Percentiles rank a stretch among this genome's conserved stretches.
These are phyloP conservation scores for Stichodactyla mertensii DNA, from an alignment of 64 coral and sea anemone genomes.

Conservation along the genomic window DNA sequence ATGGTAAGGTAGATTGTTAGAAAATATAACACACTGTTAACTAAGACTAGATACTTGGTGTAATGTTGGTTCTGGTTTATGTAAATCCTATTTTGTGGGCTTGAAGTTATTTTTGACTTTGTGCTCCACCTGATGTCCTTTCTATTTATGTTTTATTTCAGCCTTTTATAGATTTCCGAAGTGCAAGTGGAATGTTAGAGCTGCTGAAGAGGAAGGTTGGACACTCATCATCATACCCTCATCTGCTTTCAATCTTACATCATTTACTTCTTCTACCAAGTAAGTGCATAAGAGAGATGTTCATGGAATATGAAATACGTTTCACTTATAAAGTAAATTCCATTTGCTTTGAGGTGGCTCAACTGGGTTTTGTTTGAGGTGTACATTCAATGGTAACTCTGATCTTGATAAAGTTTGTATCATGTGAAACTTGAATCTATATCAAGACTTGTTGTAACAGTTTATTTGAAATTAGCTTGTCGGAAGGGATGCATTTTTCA, in stretches of 20 bases:
- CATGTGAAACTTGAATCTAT: too few relatives aligned
- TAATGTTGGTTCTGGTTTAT: background rate
- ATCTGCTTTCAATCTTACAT: slow-evolving; percentile 86
- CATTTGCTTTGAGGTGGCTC: too few relatives aligned
- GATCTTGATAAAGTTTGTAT: too few relatives aligned
- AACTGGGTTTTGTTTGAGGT: too few relatives aligned
- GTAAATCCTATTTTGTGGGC: background rate
- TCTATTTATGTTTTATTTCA: slow-evolving; percentile 26
- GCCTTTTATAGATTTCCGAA: slow-evolving; percentile 94
- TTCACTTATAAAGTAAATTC: too few relatives aligned
- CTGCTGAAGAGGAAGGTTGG: slow-evolving; percentile 78
- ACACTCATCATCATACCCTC: slow-evolving; percentile 83
- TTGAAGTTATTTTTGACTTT: background rate
- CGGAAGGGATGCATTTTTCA: too few relatives aligned
- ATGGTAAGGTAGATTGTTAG: slow-evolving; percentile 38
- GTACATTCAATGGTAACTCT: too few relatives aligned
- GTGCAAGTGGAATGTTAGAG: slow-evolving; percentile 94
- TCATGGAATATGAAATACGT: background rate
- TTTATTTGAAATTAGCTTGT: too few relatives aligned
- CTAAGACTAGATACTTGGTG: too few relatives aligned
- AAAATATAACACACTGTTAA: background rate
- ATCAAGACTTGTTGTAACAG: too few relatives aligned
- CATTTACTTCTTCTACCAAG: slow-evolving; percentile 88
- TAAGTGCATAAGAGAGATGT: slow-evolving; percentile 24
- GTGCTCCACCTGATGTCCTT: background rate